Conservation (phyloP, 2,888 invertebrate species). For the Coelogynopora nodosa region DNA sequence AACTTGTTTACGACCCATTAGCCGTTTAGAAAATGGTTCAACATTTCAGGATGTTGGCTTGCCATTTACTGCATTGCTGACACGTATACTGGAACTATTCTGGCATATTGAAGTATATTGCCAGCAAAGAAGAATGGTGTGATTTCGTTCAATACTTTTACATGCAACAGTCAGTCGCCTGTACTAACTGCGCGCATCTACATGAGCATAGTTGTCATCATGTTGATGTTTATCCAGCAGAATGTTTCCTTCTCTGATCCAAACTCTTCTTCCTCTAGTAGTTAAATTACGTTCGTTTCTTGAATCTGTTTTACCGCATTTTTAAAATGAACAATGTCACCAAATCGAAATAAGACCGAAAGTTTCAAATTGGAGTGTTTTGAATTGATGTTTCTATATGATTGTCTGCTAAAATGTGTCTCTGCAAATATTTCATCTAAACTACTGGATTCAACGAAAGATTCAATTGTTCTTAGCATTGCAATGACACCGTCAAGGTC, state of each 20-base stretch:
- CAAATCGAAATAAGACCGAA: not conserved
- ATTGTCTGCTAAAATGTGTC: constrained; percentile 4
- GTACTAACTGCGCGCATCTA: constrained; percentile 12
- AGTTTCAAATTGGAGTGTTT: not conserved
- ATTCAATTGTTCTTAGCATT: not conserved
- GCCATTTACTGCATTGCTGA: not conserved
- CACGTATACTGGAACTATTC: constrained; percentile 20
- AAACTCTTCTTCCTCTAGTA: constrained; percentile 10
- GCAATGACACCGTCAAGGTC: constrained; percentile 17
- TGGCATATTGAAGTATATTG: constrained; percentile 20
- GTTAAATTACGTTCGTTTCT: not conserved
- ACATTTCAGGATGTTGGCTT: constrained; percentile 5
- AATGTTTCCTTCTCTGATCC: not conserved
- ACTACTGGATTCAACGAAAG: not conserved
- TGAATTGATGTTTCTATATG: constrained; percentile 13
- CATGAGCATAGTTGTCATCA: not conserved
- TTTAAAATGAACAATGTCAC: constrained; percentile 13
- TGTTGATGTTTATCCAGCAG: constrained; percentile 22
- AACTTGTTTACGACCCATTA: too few species aligned
- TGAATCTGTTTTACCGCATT: constrained; percentile 12
- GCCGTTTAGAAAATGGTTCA: constrained; percentile 1
- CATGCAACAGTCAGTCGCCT: not conserved
- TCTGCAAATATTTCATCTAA: constrained; percentile 14
- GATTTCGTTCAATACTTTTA: constrained; percentile 11
- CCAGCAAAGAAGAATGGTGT: constrained; percentile 7